Percentiles rank a stretch among this genome's conserved stretches.
phyloP scores from a whole-genome alignment of 2,888 invertebrate genomes.

The Deilephila elpenor region DNA sequence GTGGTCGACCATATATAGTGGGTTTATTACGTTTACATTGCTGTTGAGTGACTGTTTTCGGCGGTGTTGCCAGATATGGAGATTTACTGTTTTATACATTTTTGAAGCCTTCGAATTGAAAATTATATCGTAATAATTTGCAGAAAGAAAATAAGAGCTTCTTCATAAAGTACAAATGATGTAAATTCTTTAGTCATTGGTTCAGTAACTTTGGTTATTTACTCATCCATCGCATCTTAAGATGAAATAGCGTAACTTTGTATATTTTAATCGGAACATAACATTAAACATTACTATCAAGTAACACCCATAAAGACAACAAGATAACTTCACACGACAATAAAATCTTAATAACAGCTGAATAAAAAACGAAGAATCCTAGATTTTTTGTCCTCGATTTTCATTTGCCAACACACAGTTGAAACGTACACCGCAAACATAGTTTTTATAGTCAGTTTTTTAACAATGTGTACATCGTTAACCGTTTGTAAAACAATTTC shows the following conservation, averaged over 20 bases:
- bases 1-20: not conserved
- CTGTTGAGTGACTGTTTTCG: not conserved
- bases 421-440: not conserved
- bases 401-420: not conserved
- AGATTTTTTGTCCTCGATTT: no score
- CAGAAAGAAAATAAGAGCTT: no score
- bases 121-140: no score
- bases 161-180: no score
- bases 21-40: constrained; percentile 20
- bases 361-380: not conserved
- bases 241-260: no score
- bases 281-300: no score
- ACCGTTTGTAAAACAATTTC: constrained; percentile 8
- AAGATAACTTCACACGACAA: no score
- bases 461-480: constrained; percentile 19
- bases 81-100: not conserved
- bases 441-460: not conserved
- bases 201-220: no score
- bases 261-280: no score
- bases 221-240: no score
- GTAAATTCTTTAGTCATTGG: no score
- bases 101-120: not conserved
- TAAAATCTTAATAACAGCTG: not conserved
- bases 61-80: constrained; percentile 8
- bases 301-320: no score